Evolutionary conservation across 2,888 invertebrate genomes (phyloP), one percentile per base, ranked within the genome.

Genomic region (Thysanoteuthis rhombus): DNA sequence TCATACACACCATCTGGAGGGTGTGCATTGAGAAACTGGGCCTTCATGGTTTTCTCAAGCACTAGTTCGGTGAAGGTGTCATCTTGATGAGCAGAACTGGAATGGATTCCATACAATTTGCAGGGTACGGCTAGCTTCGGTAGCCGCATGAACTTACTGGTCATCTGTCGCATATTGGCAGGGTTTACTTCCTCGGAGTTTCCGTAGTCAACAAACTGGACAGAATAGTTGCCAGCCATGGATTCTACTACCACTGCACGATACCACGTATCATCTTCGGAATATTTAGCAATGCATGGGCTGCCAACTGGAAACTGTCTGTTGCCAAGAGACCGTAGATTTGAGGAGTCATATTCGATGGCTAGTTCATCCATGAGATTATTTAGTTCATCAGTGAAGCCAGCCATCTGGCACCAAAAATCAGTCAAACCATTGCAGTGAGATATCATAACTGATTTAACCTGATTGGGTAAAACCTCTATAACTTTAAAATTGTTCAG

Each of bases 121-220:
- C 93, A 93, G 25, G 45, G 93, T 36, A 47, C 42, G n/a, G 96
- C 96, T 94, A 96, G 96, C 32, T 94, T 94, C 16, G 96, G 96
- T 32, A 96, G 93, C 3, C 93, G 92, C 2, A 95, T 93, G 90
- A 96, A 95, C 36, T 96, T 94, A 1, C 94, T 93, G 42, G 94
- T 94, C 42, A 96, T 93, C 22, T 94, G 93, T 93, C 95, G 95
- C 25, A 96, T 92, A 89, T 95, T 95, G 36, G 94, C 92, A 38
- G 94, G 94, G 2, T 94, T 93, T 28, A 95, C 95, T 25, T 94
- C 94, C 36, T 96, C 96, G 25, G 95, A 94, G 89, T 97, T 96
- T 22, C 97, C 97, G 95, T 96, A 97, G 94, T 97, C 97, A 38
- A 97, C 96, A 95, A 96, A 97, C 42, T 95, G 95, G 12, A 97